These are phyloP conservation scores for Tragelaphus imberbis DNA, from an alignment of 2,113 vertebrate genomes.

Conservation along the genomic window DNA sequence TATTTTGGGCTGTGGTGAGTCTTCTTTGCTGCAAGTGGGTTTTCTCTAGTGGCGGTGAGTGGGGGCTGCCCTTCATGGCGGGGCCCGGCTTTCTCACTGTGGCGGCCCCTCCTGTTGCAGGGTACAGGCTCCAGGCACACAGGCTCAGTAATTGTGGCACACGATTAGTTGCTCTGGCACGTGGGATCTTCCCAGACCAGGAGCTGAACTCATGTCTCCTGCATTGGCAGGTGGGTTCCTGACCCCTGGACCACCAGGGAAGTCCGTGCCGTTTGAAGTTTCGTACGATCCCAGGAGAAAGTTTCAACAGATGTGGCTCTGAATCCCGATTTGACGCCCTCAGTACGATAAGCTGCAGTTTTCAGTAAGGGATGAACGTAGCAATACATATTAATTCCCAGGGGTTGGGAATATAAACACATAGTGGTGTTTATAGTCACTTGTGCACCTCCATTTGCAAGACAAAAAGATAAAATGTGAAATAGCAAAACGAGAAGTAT, in stretches of 20 bases:
- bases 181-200: neutral
- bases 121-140: neutral
- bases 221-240: neutral
- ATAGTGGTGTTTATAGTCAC: neutral
- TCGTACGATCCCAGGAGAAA: neutral
- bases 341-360: neutral
- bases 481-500: constrained; percentile 30
- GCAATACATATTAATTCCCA: neutral
- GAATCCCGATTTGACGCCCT: neutral
- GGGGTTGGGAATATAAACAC: neutral
- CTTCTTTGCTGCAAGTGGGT: neutral
- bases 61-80: rapidly evolving
- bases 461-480: constrained; percentile 42
- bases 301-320: neutral
- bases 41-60: neutral
- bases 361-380: neutral
- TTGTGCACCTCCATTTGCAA: neutral
- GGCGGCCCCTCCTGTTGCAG: neutral
- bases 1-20: neutral
- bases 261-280: neutral
- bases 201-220: neutral
- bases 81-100: neutral
- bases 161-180: neutral
- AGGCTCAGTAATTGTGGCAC: neutral
- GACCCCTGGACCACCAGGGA: neutral